Evolutionary conservation across 2,797 vertebrate species (phyloP).

Genomic region (Hipposideros larvatus): DNA sequence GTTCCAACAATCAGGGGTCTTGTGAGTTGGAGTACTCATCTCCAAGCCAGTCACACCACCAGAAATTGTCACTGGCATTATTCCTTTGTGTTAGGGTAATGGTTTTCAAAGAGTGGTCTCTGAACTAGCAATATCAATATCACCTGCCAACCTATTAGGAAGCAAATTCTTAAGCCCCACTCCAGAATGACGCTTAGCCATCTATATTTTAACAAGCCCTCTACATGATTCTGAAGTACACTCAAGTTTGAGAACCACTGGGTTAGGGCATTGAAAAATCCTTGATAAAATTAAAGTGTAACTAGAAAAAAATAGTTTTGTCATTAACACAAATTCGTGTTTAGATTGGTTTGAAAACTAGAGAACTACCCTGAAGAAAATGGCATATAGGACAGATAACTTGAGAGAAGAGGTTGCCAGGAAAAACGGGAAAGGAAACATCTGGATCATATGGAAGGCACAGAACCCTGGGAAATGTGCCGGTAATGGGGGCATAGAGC

Average conservation of each 20-base stretch:
- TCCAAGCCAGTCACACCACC: background rate
- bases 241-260: background rate
- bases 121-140: background rate
- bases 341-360: constrained; percentile 25
- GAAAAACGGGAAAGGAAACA: constrained; percentile 3
- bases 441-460: background rate
- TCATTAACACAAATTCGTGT: constrained; percentile 8
- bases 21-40: background rate
- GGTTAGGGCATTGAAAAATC: background rate
- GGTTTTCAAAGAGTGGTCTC: background rate
- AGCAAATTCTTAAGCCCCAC: background rate
- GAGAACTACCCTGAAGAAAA: background rate
- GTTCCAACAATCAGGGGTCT: background rate
- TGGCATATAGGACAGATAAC: background rate
- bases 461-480: background rate
- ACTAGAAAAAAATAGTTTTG: constrained; percentile 43
- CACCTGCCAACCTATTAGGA: background rate
- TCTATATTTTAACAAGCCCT: background rate
- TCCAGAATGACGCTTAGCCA: background rate
- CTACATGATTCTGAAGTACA: background rate
- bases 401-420: background rate
- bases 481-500: background rate
- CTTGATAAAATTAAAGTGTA: constrained; percentile 35
- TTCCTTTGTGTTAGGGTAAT: background rate
- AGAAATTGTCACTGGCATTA: constrained; percentile 19